Evolutionary conservation across 2,888 invertebrate genomes (phyloP).

Genomic region (Willowsia nigromaculata): DNA sequence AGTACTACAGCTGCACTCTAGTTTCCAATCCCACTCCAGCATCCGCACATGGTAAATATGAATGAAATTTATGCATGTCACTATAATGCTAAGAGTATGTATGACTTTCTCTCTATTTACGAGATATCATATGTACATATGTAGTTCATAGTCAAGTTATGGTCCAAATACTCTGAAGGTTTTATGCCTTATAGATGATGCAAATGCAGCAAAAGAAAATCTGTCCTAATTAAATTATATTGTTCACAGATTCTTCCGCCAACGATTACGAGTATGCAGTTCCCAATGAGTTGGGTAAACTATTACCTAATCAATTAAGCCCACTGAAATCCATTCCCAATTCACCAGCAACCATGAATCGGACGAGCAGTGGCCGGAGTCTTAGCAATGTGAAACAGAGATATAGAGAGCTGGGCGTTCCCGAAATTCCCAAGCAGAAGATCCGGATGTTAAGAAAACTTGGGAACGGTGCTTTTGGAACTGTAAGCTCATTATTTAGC

Average conservation of each 20-base stretch:
- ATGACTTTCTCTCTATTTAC: too few relatives aligned
- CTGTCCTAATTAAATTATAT: conserved; percentile 71
- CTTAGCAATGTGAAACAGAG: conserved; percentile 74
- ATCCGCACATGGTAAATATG: conserved; percentile 56
- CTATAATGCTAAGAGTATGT: too few relatives aligned
- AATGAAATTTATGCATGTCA: too few relatives aligned
- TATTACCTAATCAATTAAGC: conserved; percentile 77
- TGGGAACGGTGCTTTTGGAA: conserved; percentile 93
- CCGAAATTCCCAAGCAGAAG: conserved; percentile 90
- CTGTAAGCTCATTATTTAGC: conserved; percentile 83
- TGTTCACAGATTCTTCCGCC: conserved; percentile 75
- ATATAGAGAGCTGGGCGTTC: conserved; percentile 82
- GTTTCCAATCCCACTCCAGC: conserved; percentile 76
- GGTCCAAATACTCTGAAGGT: background rate
- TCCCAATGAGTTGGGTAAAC: conserved; percentile 78
- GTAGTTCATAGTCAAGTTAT: background rate
- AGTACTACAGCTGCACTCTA: conserved; percentile 78
- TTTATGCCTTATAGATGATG: background rate
- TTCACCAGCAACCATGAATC: conserved; percentile 75
- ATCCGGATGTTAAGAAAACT: conserved; percentile 92
- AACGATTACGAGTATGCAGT: conserved; percentile 78
- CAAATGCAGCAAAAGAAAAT: background rate
- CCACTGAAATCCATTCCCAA: conserved; percentile 77
- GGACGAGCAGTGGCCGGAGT: conserved; percentile 41
- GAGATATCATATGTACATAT: background rate